Evolutionary conservation across 92 coral and sea anemone genomes (phyloP).

Genomic region (Porites rus): DNA sequence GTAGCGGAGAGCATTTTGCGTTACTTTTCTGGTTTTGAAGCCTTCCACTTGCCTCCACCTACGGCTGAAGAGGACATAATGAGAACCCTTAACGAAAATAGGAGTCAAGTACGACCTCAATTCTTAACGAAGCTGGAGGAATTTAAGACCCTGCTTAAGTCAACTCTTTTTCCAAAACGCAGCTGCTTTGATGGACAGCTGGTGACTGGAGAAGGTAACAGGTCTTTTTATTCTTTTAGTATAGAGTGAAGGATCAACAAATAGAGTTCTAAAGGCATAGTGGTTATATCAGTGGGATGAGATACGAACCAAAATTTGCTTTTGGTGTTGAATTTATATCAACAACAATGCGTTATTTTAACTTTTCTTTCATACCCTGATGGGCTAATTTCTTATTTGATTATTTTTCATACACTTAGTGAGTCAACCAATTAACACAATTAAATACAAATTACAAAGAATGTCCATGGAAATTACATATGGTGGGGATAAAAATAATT

Average conservation of each 20-base stretch:
- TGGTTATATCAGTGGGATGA: no score
- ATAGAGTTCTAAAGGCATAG: no score
- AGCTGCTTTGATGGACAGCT: slow-evolving; percentile 7
- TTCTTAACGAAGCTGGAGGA: background rate
- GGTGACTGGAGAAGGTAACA: slow-evolving; percentile 17
- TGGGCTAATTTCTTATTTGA: no score
- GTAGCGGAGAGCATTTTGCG: slow-evolving; percentile 30
- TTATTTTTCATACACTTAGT: no score
- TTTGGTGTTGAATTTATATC: no score
- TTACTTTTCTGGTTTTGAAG: slow-evolving; percentile 16
- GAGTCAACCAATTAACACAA: no score
- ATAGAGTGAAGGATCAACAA: background rate
- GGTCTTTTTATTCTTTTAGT: background rate
- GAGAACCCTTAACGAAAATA: background rate
- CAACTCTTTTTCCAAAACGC: slow-evolving; percentile 4
- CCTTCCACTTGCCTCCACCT: background rate
- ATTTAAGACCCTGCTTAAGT: background rate
- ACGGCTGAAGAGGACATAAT: slow-evolving; percentile 1
- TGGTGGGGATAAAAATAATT: no score
- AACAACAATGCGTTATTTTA: no score
- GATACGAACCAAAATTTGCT: no score
- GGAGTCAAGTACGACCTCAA: background rate
- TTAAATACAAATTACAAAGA: no score
- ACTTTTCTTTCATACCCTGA: no score
- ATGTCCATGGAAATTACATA: no score